Conservation (phyloP, 64 coral and sea anemone genomes). For the Orbicella faveolata region DNA sequence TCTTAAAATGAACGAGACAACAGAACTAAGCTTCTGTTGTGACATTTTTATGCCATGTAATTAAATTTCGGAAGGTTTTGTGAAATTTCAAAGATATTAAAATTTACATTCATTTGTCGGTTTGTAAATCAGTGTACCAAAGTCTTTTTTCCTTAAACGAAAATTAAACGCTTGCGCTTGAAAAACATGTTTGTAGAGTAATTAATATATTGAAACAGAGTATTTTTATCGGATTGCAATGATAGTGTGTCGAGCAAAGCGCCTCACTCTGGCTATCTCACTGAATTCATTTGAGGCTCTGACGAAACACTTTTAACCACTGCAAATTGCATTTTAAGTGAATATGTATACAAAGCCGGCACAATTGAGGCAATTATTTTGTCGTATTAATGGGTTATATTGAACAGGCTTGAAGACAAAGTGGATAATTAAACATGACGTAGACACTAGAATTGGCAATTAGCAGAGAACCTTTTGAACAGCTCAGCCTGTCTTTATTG, state of each 20-base stretch:
- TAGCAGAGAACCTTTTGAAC: conserved; percentile 43
- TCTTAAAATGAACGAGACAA: not conserved
- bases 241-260: not conserved
- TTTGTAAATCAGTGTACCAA: not conserved
- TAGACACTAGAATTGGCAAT: conserved; percentile 69
- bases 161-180: not conserved
- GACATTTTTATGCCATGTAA: conserved; percentile 22
- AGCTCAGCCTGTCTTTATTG: not conserved
- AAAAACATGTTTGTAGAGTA: not conserved
- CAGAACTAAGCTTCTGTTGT: conserved; percentile 2
- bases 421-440: conserved; percentile 85
- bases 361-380: conserved; percentile 85
- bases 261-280: not conserved
- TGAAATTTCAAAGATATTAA: conserved; percentile 43
- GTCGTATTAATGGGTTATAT: conserved; percentile 80
- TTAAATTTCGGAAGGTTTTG: conserved; percentile 51
- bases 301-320: conserved; percentile 48
- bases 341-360: conserved; percentile 80
- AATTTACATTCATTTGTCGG: conserved; percentile 41
- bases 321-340: conserved; percentile 93
- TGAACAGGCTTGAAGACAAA: conserved; percentile 72
- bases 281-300: conserved; percentile 34
- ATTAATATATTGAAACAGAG: conserved; percentile 31
- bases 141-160: not conserved
- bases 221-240: not conserved